These are phyloP conservation scores for Furcifer pardalis DNA, from an alignment of 2,797 vertebrate genomes.

Conservation along the genomic window DNA sequence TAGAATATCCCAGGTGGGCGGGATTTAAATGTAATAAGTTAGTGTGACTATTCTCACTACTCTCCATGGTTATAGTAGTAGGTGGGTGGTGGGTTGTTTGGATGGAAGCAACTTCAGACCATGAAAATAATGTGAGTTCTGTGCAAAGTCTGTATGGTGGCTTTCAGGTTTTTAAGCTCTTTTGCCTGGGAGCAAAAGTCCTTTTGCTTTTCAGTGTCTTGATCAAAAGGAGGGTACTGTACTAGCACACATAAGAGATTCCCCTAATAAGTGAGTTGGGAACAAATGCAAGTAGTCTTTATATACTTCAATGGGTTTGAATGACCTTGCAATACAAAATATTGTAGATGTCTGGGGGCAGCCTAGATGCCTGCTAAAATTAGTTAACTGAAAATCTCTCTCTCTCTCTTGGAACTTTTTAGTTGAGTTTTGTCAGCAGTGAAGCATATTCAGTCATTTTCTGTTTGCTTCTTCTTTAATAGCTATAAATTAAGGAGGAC, in stretches of 20 bases:
- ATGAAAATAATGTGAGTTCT: constrained; percentile 26
- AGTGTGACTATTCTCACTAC: constrained; percentile 51
- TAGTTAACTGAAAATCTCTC: not conserved
- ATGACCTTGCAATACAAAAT: not conserved
- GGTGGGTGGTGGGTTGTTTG: constrained; percentile 4
- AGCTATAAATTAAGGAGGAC: not conserved
- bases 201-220: not conserved
- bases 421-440: not conserved
- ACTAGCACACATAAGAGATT: not conserved
- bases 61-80: constrained; percentile 24
- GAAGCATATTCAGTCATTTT: not conserved
- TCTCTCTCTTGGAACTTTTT: not conserved
- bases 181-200: constrained; percentile 26
- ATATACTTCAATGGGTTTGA: not conserved
- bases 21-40: too few relatives aligned
- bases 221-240: not conserved
- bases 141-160: not conserved
- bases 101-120: constrained; percentile 38
- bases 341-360: not conserved
- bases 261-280: not conserved
- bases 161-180: constrained; percentile 19
- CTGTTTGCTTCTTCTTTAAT: not conserved
- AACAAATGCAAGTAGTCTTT: not conserved
- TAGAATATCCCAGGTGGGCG: too few relatives aligned
- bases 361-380: not conserved